Base-by-base conservation (phyloP, 2,888 invertebrate genomes). In the Phyllotreta striolata region DNA sequence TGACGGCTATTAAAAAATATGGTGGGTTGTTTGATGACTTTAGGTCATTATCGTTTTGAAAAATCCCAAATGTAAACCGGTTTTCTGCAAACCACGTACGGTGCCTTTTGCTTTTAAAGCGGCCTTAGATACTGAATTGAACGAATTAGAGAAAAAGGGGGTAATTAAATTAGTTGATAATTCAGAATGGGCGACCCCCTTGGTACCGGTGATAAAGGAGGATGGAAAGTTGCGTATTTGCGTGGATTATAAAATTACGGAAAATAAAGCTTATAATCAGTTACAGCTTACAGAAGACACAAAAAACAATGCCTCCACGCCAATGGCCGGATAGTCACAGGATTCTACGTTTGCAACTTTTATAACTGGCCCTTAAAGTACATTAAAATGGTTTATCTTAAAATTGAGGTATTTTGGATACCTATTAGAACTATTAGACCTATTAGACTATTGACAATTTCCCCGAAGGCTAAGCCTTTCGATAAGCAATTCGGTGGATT, bases 201-300 rank as follows among this genome's bases (percentile, higher is more conserved):
- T 62, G 10, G 56, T 62, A 10, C 62, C 49, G 4, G 41, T 63
- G n/a, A 9, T 57, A 8, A 63, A 58, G 44, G 56, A 55, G 13
- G 43, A 49, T 13, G 58, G 58, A 24, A 38, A 49, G 6, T 51
- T 40, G 3, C 49, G 46, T 34, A 13, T 52, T 9, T 52, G 52
- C 7, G 14, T 44, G 24, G 24, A 24, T 4, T 24, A 24, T 4
- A 24, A 24, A 4, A 24, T 24, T 24, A 24, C 24, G 24, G 24
- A 3, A 24, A 24, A 24, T 24, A 24, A 24, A 4, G 24, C n/a
- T n/a, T n/a, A n/a, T n/a, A n/a, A n/a, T n/a, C n/a, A n/a, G n/a
- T n/a, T n/a, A n/a, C n/a, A n/a, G n/a, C n/a, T n/a, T n/a, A n/a
- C n/a, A n/a, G n/a, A n/a, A n/a, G n/a, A n/a, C n/a, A n/a, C n/a